Conservation (phyloP, 2,113 vertebrate genomes). For the Fulmarus glacialis region DNA sequence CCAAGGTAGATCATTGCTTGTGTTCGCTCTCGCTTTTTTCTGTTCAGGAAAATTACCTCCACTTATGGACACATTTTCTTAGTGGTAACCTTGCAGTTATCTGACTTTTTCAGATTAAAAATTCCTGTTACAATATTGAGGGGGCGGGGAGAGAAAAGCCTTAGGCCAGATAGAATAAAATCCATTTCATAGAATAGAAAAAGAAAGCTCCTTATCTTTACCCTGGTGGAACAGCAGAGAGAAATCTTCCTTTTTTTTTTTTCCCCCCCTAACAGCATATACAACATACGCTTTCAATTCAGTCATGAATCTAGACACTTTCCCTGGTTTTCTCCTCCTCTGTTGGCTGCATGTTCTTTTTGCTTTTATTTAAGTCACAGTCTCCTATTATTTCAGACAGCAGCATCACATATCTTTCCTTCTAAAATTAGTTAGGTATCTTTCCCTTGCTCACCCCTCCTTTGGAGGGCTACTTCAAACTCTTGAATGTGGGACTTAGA, state of each 20-base stretch:
- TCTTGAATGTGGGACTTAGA: not conserved
- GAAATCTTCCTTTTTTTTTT: not conserved
- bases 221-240: not conserved
- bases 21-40: fast-evolving
- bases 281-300: not conserved
- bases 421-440: slow-evolving; percentile 27
- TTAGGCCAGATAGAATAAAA: slow-evolving; percentile 1
- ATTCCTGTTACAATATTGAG: not conserved
- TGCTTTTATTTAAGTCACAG: slow-evolving; percentile 32
- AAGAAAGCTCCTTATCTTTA: not conserved
- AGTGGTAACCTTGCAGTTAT: not conserved
- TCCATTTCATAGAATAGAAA: not conserved
- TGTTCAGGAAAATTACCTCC: not conserved
- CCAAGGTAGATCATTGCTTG: not conserved
- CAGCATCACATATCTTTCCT: slow-evolving; percentile 25
- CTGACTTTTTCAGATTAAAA: not conserved
- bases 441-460: not conserved
- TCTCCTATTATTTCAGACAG: slow-evolving; percentile 31
- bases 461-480: not conserved
- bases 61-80: not conserved
- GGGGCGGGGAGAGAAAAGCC: not conserved
- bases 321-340: not conserved
- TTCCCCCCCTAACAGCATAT: not conserved
- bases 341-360: not conserved
- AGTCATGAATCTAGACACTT: not conserved